A percentile compares a stretch with the other conserved stretches of the same genome.
These are phyloP conservation scores for Thysanoteuthis rhombus DNA, from an alignment of 2,888 invertebrate species.

Conservation along the genomic window DNA sequence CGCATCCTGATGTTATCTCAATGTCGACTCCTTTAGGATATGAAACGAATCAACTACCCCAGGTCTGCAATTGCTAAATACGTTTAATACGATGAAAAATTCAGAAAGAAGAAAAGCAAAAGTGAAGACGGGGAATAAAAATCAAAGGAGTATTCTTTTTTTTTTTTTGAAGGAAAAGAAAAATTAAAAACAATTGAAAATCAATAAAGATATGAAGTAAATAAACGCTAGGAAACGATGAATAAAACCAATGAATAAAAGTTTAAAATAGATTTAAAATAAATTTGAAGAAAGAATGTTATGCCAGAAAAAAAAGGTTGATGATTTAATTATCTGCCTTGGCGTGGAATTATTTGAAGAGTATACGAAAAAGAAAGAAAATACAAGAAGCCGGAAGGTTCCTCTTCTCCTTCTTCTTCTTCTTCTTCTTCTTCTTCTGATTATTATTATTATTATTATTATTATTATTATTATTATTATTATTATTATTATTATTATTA, in stretches of 20 bases:
- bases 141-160: too few relatives aligned
- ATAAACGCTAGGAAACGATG: not conserved
- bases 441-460: not conserved
- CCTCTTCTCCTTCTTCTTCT: not conserved
- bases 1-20: not conserved
- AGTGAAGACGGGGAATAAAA: not conserved
- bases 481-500: not conserved
- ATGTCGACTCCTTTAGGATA: not conserved
- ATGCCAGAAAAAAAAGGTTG: not conserved
- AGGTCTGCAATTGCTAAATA: not conserved
- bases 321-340: not conserved
- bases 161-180: too few relatives aligned
- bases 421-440: not conserved
- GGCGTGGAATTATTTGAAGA: not conserved
- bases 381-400: not conserved
- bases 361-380: not conserved
- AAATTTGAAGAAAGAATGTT: not conserved
- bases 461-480: not conserved
- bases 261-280: not conserved
- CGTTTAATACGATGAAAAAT: not conserved
- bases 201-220: not conserved
- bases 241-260: not conserved
- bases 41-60: not conserved
- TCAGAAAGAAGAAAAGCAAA: not conserved
- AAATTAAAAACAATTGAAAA: not conserved